Conservation (phyloP, 2,113 vertebrate genomes). For the Pimephales promelas region DNA sequence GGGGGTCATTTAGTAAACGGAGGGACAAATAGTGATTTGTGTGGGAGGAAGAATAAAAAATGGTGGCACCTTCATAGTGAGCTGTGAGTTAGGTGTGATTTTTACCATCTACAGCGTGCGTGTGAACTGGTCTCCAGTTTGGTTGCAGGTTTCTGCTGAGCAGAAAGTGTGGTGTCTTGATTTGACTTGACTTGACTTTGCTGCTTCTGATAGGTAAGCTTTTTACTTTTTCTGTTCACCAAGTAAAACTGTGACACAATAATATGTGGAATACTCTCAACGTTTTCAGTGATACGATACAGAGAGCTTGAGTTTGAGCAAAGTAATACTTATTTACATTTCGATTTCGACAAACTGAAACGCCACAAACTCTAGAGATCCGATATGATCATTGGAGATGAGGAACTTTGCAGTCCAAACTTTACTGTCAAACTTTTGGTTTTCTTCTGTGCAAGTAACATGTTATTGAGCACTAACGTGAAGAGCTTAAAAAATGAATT, state of each 20-base stretch:
- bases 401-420: not conserved
- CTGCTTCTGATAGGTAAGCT: constrained; percentile 39
- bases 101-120: constrained; percentile 1
- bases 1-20: not conserved
- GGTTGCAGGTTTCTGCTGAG: constrained; percentile 15
- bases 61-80: constrained; percentile 41
- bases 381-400: not conserved
- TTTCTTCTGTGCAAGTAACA: not conserved
- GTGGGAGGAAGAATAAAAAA: constrained; percentile 13
- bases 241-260: not conserved
- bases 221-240: not conserved
- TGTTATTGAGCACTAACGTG: not conserved
- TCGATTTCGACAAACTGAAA: not conserved
- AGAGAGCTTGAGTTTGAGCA: not conserved
- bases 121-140: constrained; percentile 24
- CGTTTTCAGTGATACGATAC: not conserved
- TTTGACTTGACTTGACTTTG: not conserved
- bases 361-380: not conserved
- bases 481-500: not conserved
- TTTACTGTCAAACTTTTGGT: not conserved
- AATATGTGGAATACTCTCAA: not conserved
- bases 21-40: not conserved
- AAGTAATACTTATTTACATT: not conserved
- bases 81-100: constrained; percentile 24
- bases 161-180: constrained; percentile 10